These are phyloP conservation scores for Hylaeus anthracinus DNA, from an alignment of 1,140 invertebrate genomes.

Conservation along the genomic window DNA sequence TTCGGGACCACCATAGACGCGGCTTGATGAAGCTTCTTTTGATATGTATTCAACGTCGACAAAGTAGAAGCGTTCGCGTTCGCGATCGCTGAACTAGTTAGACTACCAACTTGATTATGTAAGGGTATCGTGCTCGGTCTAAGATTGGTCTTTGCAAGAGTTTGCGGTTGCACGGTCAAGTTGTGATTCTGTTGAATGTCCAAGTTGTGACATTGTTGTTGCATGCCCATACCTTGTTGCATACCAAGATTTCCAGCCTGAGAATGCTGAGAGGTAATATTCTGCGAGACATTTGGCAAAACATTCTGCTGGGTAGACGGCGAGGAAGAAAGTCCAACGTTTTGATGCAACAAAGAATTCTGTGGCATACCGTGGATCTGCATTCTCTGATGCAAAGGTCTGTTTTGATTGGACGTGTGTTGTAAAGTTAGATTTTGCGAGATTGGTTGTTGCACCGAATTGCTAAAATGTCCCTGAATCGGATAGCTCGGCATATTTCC, in stretches of 20 bases:
- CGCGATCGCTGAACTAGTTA: constrained; percentile 35
- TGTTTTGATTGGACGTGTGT: constrained; percentile 50
- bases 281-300: constrained; percentile 43
- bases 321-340: constrained; percentile 35
- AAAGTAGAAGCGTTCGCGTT: constrained; percentile 49
- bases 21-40: constrained; percentile 63
- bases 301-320: constrained; percentile 39
- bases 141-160: constrained; percentile 35
- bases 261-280: constrained; percentile 32
- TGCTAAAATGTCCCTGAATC: constrained; percentile 55
- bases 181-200: constrained; percentile 24
- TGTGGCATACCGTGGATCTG: constrained; percentile 28
- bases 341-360: constrained; percentile 62
- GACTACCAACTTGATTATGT: constrained; percentile 48
- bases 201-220: constrained; percentile 23
- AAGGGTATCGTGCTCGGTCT: constrained; percentile 49
- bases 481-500: constrained; percentile 55
- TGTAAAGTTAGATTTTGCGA: constrained; percentile 53
- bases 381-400: constrained; percentile 59
- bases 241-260: constrained; percentile 27
- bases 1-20: constrained; percentile 17
- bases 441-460: constrained; percentile 19
- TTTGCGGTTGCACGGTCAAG: constrained; percentile 53
- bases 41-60: constrained; percentile 59
- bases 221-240: constrained; percentile 36